Percentiles rank a stretch among this genome's conserved stretches.
Conservation (phyloP, 2,113 vertebrate genomes). For the Petrocephalus zakoni region DNA sequence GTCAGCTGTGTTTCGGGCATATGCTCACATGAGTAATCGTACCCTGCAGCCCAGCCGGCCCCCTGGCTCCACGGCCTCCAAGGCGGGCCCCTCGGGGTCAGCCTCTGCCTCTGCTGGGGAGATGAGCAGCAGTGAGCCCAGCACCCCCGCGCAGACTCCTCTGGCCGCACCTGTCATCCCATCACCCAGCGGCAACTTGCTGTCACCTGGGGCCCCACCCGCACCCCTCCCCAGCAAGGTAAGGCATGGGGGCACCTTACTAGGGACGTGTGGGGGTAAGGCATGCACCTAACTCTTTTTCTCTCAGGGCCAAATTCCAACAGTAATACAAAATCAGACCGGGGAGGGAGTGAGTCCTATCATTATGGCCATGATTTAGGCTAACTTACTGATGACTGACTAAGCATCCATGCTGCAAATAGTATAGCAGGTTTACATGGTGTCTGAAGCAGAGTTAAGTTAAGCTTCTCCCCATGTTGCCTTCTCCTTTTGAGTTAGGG, state of each 20-base stretch:
- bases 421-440: background rate
- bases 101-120: slow-evolving; percentile 6
- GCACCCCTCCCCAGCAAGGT: slow-evolving; percentile 72
- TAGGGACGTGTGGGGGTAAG: too few relatives aligned
- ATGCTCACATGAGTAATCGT: background rate
- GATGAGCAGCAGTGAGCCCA: slow-evolving; percentile 64
- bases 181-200: slow-evolving; percentile 57
- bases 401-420: background rate
- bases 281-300: too few relatives aligned
- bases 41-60: background rate
- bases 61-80: slow-evolving; percentile 4
- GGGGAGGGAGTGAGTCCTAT: too few relatives aligned
- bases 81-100: background rate
- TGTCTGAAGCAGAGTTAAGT: background rate
- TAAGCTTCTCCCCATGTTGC: background rate
- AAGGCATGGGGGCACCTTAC: background rate
- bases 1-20: background rate
- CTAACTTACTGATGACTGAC: background rate
- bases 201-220: slow-evolving; percentile 52
- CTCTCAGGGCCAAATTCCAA: background rate
- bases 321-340: background rate
- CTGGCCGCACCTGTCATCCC: slow-evolving; percentile 77
- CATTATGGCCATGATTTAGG: background rate
- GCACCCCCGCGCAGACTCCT: slow-evolving; percentile 73
- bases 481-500: background rate